Percentiles rank a stretch among this genome's conserved stretches.
phyloP scores from a whole-genome alignment of 2,888 invertebrate genomes.

The Biston betularia region DNA sequence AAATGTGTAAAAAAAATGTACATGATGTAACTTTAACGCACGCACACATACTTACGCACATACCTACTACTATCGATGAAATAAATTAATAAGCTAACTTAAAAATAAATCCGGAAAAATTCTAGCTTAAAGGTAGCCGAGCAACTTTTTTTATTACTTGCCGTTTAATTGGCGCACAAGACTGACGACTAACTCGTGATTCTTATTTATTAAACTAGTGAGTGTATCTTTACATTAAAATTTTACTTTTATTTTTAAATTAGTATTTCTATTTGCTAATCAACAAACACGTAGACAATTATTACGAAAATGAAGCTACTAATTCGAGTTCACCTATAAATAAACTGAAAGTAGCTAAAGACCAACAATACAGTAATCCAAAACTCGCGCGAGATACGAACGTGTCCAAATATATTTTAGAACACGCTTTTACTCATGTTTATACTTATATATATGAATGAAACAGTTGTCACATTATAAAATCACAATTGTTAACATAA shows the following conservation, averaged over 20 bases:
- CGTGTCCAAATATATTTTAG: background rate
- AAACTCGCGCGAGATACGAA: slow-evolving; percentile 9
- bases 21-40: too few relatives aligned
- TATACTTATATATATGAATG: background rate
- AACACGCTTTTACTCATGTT: background rate
- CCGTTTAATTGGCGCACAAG: slow-evolving; percentile 2
- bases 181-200: slow-evolving; percentile 2
- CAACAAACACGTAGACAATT: background rate
- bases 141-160: slow-evolving; percentile 2
- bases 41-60: background rate
- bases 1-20: too few relatives aligned
- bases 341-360: slow-evolving; percentile 3
- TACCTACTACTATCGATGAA: background rate
- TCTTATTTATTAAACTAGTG: background rate
- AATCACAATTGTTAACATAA: background rate
- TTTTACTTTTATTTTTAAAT: background rate
- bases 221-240: background rate
- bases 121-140: background rate
- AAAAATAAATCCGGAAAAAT: background rate
- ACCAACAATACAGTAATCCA: slow-evolving; percentile 3
- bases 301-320: background rate
- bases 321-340: slow-evolving; percentile 5
- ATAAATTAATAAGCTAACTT: background rate
- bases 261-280: background rate
- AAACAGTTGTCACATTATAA: background rate